Base-by-base conservation (phyloP, 2,113 vertebrate genomes). In the Nicator chloris region DNA sequence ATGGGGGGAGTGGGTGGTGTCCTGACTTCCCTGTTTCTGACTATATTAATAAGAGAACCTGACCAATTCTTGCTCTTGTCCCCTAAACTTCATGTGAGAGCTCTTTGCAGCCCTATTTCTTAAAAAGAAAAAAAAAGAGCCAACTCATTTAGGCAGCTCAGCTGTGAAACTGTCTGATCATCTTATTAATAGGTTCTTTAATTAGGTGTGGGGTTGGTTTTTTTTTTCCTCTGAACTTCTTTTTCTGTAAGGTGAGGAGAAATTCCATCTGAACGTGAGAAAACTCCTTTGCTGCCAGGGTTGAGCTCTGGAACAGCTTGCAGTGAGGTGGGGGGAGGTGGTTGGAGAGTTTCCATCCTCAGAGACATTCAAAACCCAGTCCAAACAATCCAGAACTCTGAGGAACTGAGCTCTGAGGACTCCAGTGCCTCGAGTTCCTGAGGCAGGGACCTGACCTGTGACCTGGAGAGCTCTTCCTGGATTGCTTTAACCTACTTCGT, bases 151-250 rank as follows among this genome's bases (percentile, higher is more conserved):
- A 44, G 7, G 83, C 63, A 88, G 80, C 35, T 94, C 57, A 68
- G 71, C 83, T 68, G 54, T 77, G 63, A 88, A 92, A 16, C 37
- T 66, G 15, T 50, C 76, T 91, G 53, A 79, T 76, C 76, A 35
- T 76, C 40, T 86, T 72, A 68, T 85, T 94, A 85, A 86, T 82
- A 94, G 80, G 35, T 71, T 35, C 45, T 60, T 90, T 92, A 90
- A 95, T 95, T 95, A 88, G 92, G 21, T 82, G 39, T 24, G 63
- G 45, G 59, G 13, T 82, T 70, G n/a, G n/a, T 56, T 70, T 79
- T 91, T 75, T 77, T 72, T 70, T 63, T 5, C 10, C 57, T 83
- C 33, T 88, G 63, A 94, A 70, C 81, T 78, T 45, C 31, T 53
- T 86, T 63, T 61, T 54, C n/a, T 61, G 37, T 60, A 72, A 90